Evolutionary conservation across 2,113 vertebrate genomes (phyloP).

Genomic region (Anas platyrhynchos): DNA sequence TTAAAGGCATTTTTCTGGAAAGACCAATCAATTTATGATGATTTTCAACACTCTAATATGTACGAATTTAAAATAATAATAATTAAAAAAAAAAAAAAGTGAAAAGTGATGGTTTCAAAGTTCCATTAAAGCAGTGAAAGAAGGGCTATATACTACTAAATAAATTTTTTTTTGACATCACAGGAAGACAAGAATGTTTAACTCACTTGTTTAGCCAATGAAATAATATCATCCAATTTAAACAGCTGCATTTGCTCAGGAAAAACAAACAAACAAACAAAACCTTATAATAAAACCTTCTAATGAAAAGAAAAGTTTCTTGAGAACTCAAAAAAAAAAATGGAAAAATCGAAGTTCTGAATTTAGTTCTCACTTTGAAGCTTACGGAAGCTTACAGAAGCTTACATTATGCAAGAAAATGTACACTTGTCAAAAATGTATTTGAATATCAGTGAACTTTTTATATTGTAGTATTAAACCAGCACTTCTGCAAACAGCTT

Average conservation of each 20-base stretch:
- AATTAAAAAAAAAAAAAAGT: neutral
- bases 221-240: neutral
- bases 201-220: neutral
- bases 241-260: neutral
- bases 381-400: neutral
- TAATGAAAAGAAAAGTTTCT: neutral
- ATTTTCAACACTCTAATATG: conserved; percentile 32
- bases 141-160: neutral
- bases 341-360: neutral
- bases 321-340: neutral
- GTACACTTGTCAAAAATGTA: neutral
- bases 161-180: neutral
- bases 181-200: neutral
- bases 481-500: neutral
- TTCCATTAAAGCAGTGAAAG: neutral
- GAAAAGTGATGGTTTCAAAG: neutral
- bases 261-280: no score
- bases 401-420: neutral
- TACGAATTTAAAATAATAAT: neutral
- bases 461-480: neutral
- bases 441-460: neutral
- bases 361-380: neutral
- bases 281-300: neutral
- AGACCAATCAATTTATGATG: conserved; percentile 1
- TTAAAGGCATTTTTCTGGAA: conserved; percentile 31